These are phyloP conservation scores for Rotaria macrura DNA, from an alignment of 2,888 invertebrate genomes.

Conservation along the genomic window DNA sequence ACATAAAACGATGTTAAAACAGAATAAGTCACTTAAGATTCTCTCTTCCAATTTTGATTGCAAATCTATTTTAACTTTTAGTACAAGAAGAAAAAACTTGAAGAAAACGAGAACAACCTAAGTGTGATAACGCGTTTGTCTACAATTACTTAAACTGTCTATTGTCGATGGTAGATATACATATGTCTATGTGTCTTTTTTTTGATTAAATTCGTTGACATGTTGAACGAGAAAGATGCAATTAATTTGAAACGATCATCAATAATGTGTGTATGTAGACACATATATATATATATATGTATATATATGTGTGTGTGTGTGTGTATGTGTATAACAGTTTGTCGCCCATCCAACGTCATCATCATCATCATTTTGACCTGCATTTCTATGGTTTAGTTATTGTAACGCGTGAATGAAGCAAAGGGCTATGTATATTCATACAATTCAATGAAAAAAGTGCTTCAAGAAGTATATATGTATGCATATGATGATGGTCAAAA, in stretches of 20 bases:
- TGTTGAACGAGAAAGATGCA: not conserved
- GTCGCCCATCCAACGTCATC: not conserved
- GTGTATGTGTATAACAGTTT: not conserved
- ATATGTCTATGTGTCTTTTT: not conserved
- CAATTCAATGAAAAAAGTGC: not conserved
- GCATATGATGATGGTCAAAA: not conserved
- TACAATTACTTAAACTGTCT: not conserved
- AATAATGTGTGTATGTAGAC: not conserved
- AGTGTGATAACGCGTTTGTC: not conserved
- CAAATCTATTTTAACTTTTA: not conserved
- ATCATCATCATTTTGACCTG: slow-evolving; percentile 3
- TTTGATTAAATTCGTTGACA: slow-evolving; percentile 1
- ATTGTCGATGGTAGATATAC: not conserved
- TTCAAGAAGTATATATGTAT: not conserved
- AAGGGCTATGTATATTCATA: not conserved
- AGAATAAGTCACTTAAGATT: not conserved
- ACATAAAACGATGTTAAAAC: not conserved
- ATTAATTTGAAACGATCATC: slow-evolving; percentile 23
- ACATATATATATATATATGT: too few species aligned
- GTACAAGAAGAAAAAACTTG: not conserved
- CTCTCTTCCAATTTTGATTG: too few species aligned
- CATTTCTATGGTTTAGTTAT: not conserved
- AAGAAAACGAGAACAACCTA: not conserved
- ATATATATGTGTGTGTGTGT: too few species aligned
- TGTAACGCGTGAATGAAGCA: not conserved